These are phyloP conservation scores for Volucella zonaria DNA, from an alignment of 2,888 invertebrate species.

Conservation along the genomic window DNA sequence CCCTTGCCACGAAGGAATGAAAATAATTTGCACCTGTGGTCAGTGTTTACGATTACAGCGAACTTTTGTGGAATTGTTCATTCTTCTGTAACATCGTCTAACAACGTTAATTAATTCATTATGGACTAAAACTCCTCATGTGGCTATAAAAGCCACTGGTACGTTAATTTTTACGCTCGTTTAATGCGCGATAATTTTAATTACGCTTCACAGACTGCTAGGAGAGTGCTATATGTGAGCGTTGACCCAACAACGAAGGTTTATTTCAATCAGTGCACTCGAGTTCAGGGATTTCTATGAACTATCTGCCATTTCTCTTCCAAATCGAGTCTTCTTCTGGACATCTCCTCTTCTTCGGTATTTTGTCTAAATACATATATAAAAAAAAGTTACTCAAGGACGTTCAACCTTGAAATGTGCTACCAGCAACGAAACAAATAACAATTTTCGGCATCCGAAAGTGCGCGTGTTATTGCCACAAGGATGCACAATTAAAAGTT, in stretches of 20 bases:
- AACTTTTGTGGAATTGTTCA: too few relatives aligned
- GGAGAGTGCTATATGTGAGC: background rate
- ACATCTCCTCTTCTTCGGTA: background rate
- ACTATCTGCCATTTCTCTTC: too few relatives aligned
- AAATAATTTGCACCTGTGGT: too few relatives aligned
- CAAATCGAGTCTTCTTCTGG: background rate
- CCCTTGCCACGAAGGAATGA: too few relatives aligned
- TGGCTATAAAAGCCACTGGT: background rate
- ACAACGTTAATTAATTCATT: background rate
- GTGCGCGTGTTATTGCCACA: background rate
- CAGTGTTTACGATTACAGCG: too few relatives aligned
- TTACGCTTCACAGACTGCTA: background rate
- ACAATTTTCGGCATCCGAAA: too few relatives aligned
- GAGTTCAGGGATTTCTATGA: background rate
- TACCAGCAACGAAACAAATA: too few relatives aligned
- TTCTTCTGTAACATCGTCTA: too few relatives aligned
- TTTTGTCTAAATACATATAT: background rate
- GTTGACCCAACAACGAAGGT: background rate
- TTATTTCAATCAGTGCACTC: background rate
- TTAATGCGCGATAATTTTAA: background rate
- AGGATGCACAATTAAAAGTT: slow-evolving; percentile 13
- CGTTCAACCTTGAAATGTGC: too few relatives aligned
- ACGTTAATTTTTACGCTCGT: background rate
- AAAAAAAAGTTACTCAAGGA: too few relatives aligned
- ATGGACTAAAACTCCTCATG: background rate